These are phyloP conservation scores for Sebastes elongatus DNA, from an alignment of 2,797 vertebrate species.

Conservation along the genomic window DNA sequence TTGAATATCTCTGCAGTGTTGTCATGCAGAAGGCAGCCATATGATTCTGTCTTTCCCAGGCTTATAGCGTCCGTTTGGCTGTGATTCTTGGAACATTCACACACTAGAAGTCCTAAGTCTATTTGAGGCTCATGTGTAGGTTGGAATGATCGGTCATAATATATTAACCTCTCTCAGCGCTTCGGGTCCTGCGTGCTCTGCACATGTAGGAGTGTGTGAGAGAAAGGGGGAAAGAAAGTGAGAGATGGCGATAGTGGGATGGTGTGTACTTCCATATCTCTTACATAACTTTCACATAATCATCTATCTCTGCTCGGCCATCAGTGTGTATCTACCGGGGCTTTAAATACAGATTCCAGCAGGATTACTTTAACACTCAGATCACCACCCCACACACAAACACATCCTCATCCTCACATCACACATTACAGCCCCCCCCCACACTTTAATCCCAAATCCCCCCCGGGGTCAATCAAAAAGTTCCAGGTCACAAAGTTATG, in stretches of 20 bases:
- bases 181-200: slow-evolving; percentile 39
- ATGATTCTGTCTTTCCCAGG: not conserved
- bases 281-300: slow-evolving; percentile 63
- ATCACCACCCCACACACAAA: slow-evolving; percentile 3
- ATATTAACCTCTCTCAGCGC: slow-evolving; percentile 63
- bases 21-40: not conserved
- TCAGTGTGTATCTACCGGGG: slow-evolving; percentile 16
- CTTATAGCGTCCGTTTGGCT: not conserved
- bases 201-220: slow-evolving; percentile 51
- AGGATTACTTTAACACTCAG: slow-evolving; percentile 52
- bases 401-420: not conserved
- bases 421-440: slow-evolving; percentile 12
- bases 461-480: slow-evolving; percentile 61
- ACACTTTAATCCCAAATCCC: slow-evolving; percentile 50
- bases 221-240: not conserved
- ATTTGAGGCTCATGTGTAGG: slow-evolving; percentile 59
- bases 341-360: slow-evolving; percentile 54
- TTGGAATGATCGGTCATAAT: slow-evolving; percentile 50
- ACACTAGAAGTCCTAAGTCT: slow-evolving; percentile 34
- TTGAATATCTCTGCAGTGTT: not conserved
- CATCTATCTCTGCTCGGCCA: slow-evolving; percentile 11
- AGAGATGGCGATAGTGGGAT: slow-evolving; percentile 35
- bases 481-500: slow-evolving; percentile 63
- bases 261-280: slow-evolving; percentile 29
- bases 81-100: slow-evolving; percentile 2